Percentiles rank a stretch among this genome's conserved stretches.
phyloP scores from a whole-genome alignment of 2,113 vertebrate genomes.

The Ifrita kowaldi region DNA sequence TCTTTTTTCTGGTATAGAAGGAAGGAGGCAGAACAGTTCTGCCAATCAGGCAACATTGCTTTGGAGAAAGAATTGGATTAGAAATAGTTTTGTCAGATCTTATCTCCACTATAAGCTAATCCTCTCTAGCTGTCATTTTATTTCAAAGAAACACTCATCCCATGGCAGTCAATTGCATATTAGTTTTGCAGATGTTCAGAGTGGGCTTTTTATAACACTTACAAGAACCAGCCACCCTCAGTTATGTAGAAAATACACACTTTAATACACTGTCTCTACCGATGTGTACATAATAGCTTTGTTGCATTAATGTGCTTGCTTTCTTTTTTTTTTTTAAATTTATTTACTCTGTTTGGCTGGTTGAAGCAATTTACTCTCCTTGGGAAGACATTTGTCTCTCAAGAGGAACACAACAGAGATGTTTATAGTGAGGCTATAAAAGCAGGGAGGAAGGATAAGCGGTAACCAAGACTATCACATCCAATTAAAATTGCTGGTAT shows the following conservation, averaged over 20 bases:
- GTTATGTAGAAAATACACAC: not conserved
- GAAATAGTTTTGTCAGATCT: slow-evolving; percentile 16
- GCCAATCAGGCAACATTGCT: not conserved
- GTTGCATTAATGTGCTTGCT: not conserved
- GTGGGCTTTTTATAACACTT: not conserved
- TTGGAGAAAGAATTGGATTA: not conserved
- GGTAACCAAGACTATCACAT: not conserved
- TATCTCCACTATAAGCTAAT: slow-evolving; percentile 4
- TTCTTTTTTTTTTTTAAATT: not conserved
- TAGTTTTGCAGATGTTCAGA: slow-evolving; percentile 19
- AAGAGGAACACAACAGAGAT: not conserved
- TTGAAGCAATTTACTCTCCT: not conserved
- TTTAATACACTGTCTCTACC: not conserved
- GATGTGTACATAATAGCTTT: not conserved
- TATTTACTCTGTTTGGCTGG: not conserved
- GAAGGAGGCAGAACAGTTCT: not conserved
- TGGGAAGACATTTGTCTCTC: not conserved
- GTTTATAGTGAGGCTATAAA: slow-evolving; percentile 4
- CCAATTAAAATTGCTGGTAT: not conserved
- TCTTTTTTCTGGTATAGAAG: not conserved
- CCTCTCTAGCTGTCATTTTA: slow-evolving; percentile 15
- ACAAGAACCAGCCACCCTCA: not conserved
- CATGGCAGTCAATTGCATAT: not conserved
- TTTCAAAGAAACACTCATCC: not conserved
- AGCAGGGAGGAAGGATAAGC: not conserved